phyloP scores from a whole-genome alignment of 2,113 vertebrate genomes.

The Myxocyprinus asiaticus region DNA sequence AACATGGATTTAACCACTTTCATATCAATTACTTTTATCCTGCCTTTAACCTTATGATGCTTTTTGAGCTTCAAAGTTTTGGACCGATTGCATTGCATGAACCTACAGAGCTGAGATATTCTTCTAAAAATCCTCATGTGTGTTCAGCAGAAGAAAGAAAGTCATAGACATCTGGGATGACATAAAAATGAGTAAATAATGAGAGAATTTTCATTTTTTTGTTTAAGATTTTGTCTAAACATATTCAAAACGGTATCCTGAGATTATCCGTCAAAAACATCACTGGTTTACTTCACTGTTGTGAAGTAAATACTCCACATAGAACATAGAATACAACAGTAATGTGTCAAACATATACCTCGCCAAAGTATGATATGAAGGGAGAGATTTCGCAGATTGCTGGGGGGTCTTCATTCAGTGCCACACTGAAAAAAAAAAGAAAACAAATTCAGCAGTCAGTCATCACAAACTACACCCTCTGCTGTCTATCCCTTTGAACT shows the following conservation, averaged over 20 bases:
- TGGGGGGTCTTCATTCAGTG: conserved; percentile 63
- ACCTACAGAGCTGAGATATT: no score
- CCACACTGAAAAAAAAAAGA: conserved; percentile 62
- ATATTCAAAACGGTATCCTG: background rate
- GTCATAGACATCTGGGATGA: no score
- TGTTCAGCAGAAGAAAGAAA: no score
- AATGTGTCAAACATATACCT: conserved; percentile 77
- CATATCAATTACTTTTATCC: no score
- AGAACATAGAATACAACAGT: background rate
- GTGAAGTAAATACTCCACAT: background rate
- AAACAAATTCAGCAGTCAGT: background rate
- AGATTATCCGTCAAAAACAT: background rate
- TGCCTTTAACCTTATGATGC: no score
- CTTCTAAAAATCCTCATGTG: no score
- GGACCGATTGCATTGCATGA: no score
- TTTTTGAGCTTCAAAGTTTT: no score
- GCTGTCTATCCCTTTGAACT: background rate
- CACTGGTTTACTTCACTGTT: background rate
- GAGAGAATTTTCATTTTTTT: no score
- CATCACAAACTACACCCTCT: background rate
- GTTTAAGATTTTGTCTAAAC: background rate
- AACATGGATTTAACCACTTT: no score
- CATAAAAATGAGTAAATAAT: no score
- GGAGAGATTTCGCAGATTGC: conserved; percentile 90
- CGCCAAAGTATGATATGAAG: conserved; percentile 88